A percentile compares a stretch with the other conserved stretches of the same genome.
Conservation (phyloP, 2,113 vertebrate species). For the Formicarius rufipectus region DNA sequence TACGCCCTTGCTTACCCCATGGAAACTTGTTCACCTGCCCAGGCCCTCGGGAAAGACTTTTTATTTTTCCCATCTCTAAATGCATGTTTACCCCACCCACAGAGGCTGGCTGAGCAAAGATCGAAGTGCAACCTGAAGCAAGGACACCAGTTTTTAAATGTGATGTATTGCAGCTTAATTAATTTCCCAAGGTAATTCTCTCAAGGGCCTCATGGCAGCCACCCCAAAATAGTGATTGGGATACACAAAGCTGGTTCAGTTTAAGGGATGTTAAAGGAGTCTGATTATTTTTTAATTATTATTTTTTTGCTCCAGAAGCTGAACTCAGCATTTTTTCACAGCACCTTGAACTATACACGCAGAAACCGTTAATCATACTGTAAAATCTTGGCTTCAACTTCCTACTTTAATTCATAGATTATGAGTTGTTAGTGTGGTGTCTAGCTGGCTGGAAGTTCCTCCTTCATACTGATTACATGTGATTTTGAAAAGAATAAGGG, state of each 20-base stretch:
- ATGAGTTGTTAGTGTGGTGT: rapidly evolving
- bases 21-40: not conserved
- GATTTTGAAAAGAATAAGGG: not conserved
- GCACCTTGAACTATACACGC: not conserved
- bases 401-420: not conserved
- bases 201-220: not conserved
- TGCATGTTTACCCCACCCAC: not conserved
- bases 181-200: not conserved
- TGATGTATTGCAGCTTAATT: not conserved
- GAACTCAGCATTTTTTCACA: constrained; percentile 34
- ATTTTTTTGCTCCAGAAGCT: not conserved
- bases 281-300: not conserved
- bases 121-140: not conserved
- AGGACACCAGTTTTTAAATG: not conserved
- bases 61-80: not conserved
- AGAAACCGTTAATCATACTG: constrained; percentile 19
- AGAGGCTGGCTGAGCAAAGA: not conserved
- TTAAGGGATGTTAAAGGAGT: not conserved
- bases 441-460: not conserved
- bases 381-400: constrained; percentile 20
- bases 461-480: not conserved
- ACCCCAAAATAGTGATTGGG: not conserved
- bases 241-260: not conserved
- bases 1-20: not conserved
- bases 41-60: not conserved